Evolutionary conservation across 2,797 vertebrate genomes (phyloP).

Genomic region (Brachyalestes nurse): DNA sequence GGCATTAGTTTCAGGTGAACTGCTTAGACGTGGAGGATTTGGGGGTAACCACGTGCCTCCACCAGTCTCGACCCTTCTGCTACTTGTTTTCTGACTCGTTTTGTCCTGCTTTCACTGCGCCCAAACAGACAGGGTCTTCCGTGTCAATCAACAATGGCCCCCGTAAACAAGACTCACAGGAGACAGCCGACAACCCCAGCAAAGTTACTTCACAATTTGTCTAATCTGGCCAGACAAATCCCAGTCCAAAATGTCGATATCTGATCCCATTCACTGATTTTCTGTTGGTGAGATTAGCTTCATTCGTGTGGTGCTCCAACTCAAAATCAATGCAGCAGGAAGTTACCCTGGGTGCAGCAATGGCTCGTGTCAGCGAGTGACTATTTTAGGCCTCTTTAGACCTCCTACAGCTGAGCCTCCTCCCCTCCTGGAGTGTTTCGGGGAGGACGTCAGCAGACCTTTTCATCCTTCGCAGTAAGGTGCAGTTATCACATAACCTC

Average conservation of each 20-base stretch:
- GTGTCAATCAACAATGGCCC: conserved; percentile 1
- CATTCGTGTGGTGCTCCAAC: conserved; percentile 6
- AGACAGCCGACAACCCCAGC: background rate
- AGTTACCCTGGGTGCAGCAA: conserved; percentile 20
- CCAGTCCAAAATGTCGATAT: conserved; percentile 12
- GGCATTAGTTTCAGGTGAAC: conserved; percentile 96
- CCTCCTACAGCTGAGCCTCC: conserved; percentile 50
- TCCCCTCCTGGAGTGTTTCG: conserved; percentile 75
- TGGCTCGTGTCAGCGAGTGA: conserved; percentile 46
- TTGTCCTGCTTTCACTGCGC: background rate
- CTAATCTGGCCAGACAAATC: background rate
- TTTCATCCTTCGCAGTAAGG: conserved; percentile 81
- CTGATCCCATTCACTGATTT: background rate
- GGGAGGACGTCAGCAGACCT: conserved; percentile 78
- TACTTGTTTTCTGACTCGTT: conserved; percentile 33
- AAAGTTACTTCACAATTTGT: background rate
- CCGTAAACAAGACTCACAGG: conserved; percentile 23
- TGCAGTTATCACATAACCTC: conserved; percentile 89
- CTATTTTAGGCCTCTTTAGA: conserved; percentile 53
- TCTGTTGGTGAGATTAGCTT: background rate
- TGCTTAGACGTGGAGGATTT: conserved; percentile 87
- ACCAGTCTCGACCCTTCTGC: conserved; percentile 81
- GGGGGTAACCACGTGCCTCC: conserved; percentile 77
- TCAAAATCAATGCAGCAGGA: conserved; percentile 75
- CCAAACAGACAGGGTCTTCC: conserved; percentile 24